These are phyloP conservation scores for Zeus faber DNA, from an alignment of 2,113 vertebrate species.

Conservation along the genomic window DNA sequence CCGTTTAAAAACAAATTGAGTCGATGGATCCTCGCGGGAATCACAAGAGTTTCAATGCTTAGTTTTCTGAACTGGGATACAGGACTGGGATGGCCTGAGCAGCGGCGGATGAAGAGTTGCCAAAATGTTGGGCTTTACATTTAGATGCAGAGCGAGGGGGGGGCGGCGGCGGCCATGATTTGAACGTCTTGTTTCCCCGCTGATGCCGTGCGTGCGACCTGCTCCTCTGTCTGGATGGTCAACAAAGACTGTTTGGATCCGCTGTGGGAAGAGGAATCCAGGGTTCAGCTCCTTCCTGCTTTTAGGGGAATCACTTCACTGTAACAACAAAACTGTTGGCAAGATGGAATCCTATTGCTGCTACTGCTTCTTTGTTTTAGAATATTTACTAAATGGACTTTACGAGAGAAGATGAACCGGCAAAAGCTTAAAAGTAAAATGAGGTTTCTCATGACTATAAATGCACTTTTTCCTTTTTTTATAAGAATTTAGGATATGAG, in stretches of 20 bases:
- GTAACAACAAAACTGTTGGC: constrained; percentile 54
- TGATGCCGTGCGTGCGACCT: too few relatives aligned
- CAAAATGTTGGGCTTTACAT: too few relatives aligned
- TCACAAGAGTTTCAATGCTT: too few relatives aligned
- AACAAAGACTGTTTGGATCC: constrained; percentile 18
- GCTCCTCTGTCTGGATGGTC: too few relatives aligned
- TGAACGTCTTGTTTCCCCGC: too few relatives aligned
- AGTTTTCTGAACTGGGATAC: too few relatives aligned
- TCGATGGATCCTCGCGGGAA: too few relatives aligned
- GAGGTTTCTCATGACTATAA: constrained; percentile 58
- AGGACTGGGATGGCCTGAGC: too few relatives aligned
- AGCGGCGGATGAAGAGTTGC: too few relatives aligned
- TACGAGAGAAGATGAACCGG: constrained; percentile 44
- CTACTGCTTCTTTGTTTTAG: constrained; percentile 56
- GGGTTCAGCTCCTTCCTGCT: constrained; percentile 12
- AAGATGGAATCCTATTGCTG: constrained; percentile 47
- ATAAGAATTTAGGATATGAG: constrained; percentile 61
- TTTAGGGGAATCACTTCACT: constrained; percentile 27
- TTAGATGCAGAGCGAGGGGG: too few relatives aligned
- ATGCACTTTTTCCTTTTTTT: constrained; percentile 69
- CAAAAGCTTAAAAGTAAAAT: constrained; percentile 33
- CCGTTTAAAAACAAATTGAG: too few relatives aligned
- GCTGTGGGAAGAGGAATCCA: constrained; percentile 28
- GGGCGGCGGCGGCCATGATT: too few relatives aligned
- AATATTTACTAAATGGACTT: constrained; percentile 48